These are phyloP conservation scores for Megaptera novaeangliae DNA, from an alignment of 2,113 vertebrate species.

Conservation along the genomic window DNA sequence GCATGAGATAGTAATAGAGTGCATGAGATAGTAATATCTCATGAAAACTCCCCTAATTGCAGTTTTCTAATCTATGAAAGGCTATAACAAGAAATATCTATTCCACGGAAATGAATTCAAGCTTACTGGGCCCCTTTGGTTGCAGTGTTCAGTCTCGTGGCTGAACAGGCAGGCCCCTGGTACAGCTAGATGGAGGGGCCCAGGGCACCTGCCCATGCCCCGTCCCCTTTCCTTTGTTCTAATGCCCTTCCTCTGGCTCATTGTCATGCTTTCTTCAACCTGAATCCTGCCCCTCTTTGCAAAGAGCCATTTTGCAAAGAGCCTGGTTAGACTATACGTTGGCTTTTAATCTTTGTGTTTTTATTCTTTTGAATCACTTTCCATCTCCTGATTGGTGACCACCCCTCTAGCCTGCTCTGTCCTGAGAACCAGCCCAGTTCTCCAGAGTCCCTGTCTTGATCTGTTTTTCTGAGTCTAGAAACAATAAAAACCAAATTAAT, in stretches of 20 bases:
- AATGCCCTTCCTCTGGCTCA: not conserved
- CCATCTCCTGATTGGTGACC: rapidly evolving
- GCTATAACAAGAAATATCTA: rapidly evolving
- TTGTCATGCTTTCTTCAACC: not conserved
- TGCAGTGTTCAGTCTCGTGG: rapidly evolving
- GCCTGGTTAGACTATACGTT: not conserved
- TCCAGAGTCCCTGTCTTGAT: not conserved
- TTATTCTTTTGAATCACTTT: not conserved
- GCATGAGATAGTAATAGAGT: too few relatives aligned
- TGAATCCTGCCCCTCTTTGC: not conserved
- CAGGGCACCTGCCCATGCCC: rapidly evolving
- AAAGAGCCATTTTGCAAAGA: not conserved
- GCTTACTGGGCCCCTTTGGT: not conserved
- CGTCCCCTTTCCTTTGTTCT: too few relatives aligned
- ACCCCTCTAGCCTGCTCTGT: not conserved
- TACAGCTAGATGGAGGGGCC: rapidly evolving
- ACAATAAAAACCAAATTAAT: not conserved
- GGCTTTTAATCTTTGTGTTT: not conserved
- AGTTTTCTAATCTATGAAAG: not conserved
- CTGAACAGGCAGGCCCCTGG: not conserved
- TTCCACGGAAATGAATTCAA: not conserved
- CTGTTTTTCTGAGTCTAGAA: not conserved
- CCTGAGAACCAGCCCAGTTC: not conserved
- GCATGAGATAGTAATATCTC: too few relatives aligned
- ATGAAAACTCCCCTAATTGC: too few relatives aligned